Evolutionary conservation across 2,888 invertebrate genomes (phyloP).

Genomic region (Isoperla grammatica): DNA sequence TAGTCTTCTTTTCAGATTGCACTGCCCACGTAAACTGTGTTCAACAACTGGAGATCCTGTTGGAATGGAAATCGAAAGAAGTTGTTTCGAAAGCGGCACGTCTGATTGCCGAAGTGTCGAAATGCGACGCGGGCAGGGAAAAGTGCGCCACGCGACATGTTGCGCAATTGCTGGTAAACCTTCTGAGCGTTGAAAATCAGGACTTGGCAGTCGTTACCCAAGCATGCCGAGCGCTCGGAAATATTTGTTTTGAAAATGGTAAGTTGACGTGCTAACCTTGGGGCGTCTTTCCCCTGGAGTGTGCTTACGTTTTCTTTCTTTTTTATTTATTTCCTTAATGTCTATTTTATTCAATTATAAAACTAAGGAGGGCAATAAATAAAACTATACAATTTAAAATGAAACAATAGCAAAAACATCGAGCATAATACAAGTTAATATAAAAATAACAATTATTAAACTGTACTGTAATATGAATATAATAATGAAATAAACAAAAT

Average conservation of each 20-base stretch:
- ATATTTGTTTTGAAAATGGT: constrained; percentile 85
- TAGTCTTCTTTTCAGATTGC: constrained; percentile 15
- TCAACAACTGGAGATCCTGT: constrained; percentile 11
- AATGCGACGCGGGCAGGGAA: constrained; percentile 67
- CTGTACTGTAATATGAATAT: no score
- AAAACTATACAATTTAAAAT: no score
- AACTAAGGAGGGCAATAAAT: no score
- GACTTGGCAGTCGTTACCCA: constrained; percentile 59
- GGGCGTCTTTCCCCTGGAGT: no score
- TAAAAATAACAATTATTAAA: no score
- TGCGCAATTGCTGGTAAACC: constrained; percentile 33
- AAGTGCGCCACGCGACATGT: constrained; percentile 51
- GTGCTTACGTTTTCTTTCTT: no score
- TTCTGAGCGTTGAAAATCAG: constrained; percentile 35
- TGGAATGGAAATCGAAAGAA: constrained; percentile 28
- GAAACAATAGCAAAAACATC: no score
- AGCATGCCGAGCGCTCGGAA: constrained; percentile 76
- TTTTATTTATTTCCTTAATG: no score
- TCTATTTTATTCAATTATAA: no score
- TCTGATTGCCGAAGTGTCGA: constrained; percentile 75
- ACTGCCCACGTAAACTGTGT: background rate
- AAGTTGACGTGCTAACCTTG: constrained; percentile 45
- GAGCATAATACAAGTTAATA: no score
- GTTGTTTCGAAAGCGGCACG: constrained; percentile 51
- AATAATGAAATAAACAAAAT: no score